phyloP scores from a whole-genome alignment of 1,140 invertebrate species.

The Zaprionus kolodkinae region DNA sequence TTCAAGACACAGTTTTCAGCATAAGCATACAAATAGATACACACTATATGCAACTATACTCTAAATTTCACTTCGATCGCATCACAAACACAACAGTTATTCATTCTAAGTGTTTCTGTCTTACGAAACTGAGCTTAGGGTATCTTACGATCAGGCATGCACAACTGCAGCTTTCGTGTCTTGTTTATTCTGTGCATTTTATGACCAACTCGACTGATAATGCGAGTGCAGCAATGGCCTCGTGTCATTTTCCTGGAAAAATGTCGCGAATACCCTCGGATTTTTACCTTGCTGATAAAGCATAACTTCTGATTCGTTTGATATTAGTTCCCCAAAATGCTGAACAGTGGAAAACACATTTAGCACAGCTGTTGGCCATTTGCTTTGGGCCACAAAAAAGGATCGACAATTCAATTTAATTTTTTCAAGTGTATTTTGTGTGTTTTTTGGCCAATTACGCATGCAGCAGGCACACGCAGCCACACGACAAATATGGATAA shows the following conservation, averaged over 20 bases:
- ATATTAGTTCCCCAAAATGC: constrained; percentile 25
- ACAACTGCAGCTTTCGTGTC: too few species aligned
- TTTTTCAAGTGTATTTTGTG: neutral
- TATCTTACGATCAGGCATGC: too few species aligned
- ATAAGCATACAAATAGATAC: too few species aligned
- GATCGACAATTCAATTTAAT: constrained; percentile 31
- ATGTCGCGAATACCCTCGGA: constrained; percentile 38
- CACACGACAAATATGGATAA: constrained; percentile 19
- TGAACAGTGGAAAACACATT: constrained; percentile 38
- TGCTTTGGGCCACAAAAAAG: constrained; percentile 69
- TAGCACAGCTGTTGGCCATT: constrained; percentile 70
- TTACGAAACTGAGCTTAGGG: too few species aligned
- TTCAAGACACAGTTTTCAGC: too few species aligned
- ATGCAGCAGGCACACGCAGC: constrained; percentile 64
- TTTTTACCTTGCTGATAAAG: constrained; percentile 60
- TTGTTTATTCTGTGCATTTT: neutral
- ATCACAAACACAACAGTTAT: too few species aligned
- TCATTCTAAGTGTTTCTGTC: too few species aligned
- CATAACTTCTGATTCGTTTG: constrained; percentile 24
- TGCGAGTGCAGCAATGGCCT: constrained; percentile 52
- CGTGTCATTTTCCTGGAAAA: constrained; percentile 68
- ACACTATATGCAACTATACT: too few species aligned
- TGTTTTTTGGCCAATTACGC: constrained; percentile 66
- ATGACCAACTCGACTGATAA: constrained; percentile 6
- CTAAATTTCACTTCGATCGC: too few species aligned